Base-by-base conservation (phyloP, 1,140 invertebrate genomes). In the Apis mellifera region DNA sequence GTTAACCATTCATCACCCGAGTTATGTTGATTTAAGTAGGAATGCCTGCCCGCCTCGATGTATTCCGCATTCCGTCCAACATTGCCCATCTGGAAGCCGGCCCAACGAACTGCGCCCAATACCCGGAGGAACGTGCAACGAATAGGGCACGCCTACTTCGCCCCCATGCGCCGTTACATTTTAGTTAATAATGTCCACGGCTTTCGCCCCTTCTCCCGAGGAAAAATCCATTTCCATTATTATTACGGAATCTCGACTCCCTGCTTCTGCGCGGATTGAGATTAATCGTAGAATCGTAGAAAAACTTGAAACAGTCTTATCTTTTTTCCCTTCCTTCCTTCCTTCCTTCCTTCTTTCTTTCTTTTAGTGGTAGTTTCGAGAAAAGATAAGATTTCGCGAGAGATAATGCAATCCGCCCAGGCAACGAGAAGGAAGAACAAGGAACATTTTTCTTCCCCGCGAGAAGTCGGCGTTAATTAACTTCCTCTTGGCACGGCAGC, bases 21-120 rank as follows among this genome's bases (percentile, higher is more conserved):
- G 88, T 90, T 89, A 90, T 88, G 88, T 88, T 90, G 89, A 90
- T 90, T 90, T 90, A 89, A 90, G 88, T 90, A 89, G 88, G 88
- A 86, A 89, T 86, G 84, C 84, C 86, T 77, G 78, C 52, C 55
- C 77, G 78, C 57, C 50, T 81, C 76, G 80, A 85, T 88, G 86
- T 89, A 86, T 88, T 88, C 86, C 81, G 78, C 87, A 89, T 89
- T 88, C 87, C 86, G 71, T 84, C 79, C 81, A 54, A 75, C 81
- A 88, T 89, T 89, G 86, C 86, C 78, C 84, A 89, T 86, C 85
- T 88, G 86, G 84, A 83, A 83, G 83, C 86, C n/a, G 57, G 68
- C 54, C 80, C 79, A 60, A 85, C 85, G 71, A 73, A 87, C 66
- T 87, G 72, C 76, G 69, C 21, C 19, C 86, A 78, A 77, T 78